Conservation (phyloP, 2,113 vertebrate species). For the Acinonyx jubatus region DNA sequence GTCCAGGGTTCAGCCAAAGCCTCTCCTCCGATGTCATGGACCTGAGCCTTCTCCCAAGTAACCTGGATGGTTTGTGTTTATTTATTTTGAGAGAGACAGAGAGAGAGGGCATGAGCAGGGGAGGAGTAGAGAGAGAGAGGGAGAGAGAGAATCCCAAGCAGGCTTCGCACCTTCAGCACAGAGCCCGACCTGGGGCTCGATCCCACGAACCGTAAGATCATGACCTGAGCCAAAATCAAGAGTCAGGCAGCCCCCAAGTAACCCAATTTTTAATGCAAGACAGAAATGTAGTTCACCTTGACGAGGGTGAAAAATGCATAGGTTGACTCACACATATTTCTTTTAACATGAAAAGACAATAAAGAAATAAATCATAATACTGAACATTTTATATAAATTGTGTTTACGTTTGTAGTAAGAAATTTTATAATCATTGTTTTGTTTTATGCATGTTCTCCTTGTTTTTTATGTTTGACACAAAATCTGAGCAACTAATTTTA, state of each 20-base stretch:
- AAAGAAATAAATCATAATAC: not conserved
- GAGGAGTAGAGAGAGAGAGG: too few relatives aligned
- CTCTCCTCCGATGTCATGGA: not conserved
- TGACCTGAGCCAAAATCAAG: too few relatives aligned
- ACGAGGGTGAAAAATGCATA: not conserved
- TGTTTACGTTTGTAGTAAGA: not conserved
- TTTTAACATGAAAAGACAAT: not conserved
- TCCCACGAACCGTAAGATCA: too few relatives aligned
- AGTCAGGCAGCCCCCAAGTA: not conserved
- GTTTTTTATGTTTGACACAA: not conserved
- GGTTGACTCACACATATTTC: not conserved
- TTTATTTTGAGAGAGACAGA: too few relatives aligned
- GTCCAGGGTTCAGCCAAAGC: not conserved
- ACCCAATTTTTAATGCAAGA: not conserved
- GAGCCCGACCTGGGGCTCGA: too few relatives aligned
- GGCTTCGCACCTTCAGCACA: too few relatives aligned
- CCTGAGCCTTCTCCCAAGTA: not conserved
- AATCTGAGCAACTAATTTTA: slow-evolving; percentile 52
- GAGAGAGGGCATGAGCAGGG: too few relatives aligned
- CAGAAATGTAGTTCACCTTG: not conserved
- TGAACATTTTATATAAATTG: not conserved
- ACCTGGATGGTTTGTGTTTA: not conserved
- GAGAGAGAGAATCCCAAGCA: too few relatives aligned
- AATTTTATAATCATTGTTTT: not conserved
- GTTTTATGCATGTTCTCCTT: slow-evolving; percentile 11